Base-by-base conservation (phyloP, 2,888 invertebrate genomes). In the Dendrolimus pini region DNA sequence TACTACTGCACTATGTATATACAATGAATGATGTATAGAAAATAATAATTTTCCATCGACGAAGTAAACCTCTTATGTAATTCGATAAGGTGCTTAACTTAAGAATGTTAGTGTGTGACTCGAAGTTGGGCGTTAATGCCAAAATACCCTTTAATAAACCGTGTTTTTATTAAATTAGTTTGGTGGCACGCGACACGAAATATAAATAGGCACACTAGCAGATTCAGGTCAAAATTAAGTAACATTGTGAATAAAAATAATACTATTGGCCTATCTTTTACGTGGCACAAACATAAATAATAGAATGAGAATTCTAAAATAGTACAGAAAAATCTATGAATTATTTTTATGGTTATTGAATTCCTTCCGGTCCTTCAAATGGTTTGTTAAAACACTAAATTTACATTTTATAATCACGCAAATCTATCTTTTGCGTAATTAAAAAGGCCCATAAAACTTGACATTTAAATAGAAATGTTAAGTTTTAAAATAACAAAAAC, bases 91-190 rank as follows among this genome's bases (percentile, higher is more conserved):
- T 72, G 69, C 71, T 75, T 77, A 73, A 68, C 71, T 70, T 75
- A 70, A 75, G 75, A 76, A 75, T 71, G 74, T 76, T 76, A 73
- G 71, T 73, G 70, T 76, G 77, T 70, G 72, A 72, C 72, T 76
- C 71, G 70, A 72, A 70, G 74, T 71, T 67, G 68, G 75, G 71
- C 77, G 78, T 77, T 80, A 81, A 82, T 80, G 82, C 82, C 83
- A 81, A 86, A 86, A 81, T 83, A 86, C 80, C 80, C 80, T 82
- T 81, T 82, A 82, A 77, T 81, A 82, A 80, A 78, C 78, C 82
- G 76, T 86, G 85, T 85, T 87, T 85, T 85, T 84, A 86, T 88
- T 85, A 85, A 88, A 88, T 87, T 86, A 86, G 84, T 82, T 81
- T 72, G 73, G 76, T 74, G 61, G 74, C 88, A 89, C 87, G 88